These are phyloP conservation scores for Coreoperca whiteheadi DNA, from an alignment of 2,113 vertebrate genomes.

Conservation along the genomic window DNA sequence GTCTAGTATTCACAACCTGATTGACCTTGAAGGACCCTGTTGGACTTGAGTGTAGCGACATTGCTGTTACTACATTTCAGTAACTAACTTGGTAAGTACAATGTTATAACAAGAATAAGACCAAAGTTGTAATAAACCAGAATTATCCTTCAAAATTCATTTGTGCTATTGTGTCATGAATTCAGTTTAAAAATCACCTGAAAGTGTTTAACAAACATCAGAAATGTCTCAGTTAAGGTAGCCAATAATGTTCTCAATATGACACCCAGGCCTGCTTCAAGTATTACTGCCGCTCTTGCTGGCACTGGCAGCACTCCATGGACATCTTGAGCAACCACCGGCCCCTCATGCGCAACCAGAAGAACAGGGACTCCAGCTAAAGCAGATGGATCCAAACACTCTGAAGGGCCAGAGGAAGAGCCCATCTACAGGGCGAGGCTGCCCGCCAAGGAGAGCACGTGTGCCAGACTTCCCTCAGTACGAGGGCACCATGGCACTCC, in stretches of 20 bases:
- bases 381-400: neutral
- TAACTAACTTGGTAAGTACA: neutral
- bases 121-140: neutral
- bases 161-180: neutral
- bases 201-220: neutral
- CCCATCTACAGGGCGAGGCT: conserved; percentile 57
- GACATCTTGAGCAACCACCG: conserved; percentile 96
- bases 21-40: neutral
- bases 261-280: conserved; percentile 95
- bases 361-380: conserved; percentile 95
- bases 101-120: neutral
- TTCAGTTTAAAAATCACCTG: neutral
- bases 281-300: conserved; percentile 98
- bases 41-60: neutral
- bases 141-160: no score
- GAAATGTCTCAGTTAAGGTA: neutral
- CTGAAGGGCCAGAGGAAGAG: conserved; percentile 60
- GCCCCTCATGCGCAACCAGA: conserved; percentile 99
- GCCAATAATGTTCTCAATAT: neutral
- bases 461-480: conserved; percentile 77
- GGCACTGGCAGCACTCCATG: conserved; percentile 98
- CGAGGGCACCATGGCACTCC: conserved; percentile 79
- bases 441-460: conserved; percentile 78
- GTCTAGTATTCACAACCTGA: neutral
- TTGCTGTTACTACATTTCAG: neutral